Percentiles rank a stretch among this genome's conserved stretches.
Conservation (phyloP, 2,888 invertebrate genomes). For the Papilio gigon region DNA sequence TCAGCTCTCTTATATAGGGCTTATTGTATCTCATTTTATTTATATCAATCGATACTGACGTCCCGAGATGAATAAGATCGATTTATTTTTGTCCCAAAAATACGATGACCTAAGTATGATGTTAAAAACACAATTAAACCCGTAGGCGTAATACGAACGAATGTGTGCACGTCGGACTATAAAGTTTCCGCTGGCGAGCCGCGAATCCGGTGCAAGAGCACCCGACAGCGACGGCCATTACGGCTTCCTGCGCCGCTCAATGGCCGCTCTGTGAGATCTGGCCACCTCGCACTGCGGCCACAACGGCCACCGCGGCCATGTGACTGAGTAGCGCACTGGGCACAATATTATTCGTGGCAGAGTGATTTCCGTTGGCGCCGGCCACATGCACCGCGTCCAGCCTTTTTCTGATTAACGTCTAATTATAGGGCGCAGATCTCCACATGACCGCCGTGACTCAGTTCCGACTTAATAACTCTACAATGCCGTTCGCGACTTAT, state of each 20-base stretch:
- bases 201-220: constrained; percentile 70
- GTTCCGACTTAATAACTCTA: constrained; percentile 61
- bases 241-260: constrained; percentile 71
- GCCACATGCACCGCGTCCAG: constrained; percentile 69
- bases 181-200: constrained; percentile 49
- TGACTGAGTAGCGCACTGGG: constrained; percentile 70
- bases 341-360: constrained; percentile 75
- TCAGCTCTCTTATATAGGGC: neutral
- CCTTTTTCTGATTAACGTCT: constrained; percentile 80
- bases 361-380: constrained; percentile 75
- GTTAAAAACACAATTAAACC: constrained; percentile 37
- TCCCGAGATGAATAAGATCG: constrained; percentile 5
- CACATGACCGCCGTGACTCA: constrained; percentile 76
- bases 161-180: constrained; percentile 32
- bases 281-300: constrained; percentile 59
- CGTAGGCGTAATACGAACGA: constrained; percentile 33
- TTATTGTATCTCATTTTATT: neutral
- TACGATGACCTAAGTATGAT: constrained; percentile 23
- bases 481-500: constrained; percentile 62
- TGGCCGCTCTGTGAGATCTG: constrained; percentile 57
- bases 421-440: constrained; percentile 76
- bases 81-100: constrained; percentile 10
- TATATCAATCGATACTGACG: constrained; percentile 10
- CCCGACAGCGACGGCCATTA: constrained; percentile 64
- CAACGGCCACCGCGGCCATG: constrained; percentile 54